phyloP scores from a whole-genome alignment of 2,888 invertebrate species.

The Philhelius pedissequus region DNA sequence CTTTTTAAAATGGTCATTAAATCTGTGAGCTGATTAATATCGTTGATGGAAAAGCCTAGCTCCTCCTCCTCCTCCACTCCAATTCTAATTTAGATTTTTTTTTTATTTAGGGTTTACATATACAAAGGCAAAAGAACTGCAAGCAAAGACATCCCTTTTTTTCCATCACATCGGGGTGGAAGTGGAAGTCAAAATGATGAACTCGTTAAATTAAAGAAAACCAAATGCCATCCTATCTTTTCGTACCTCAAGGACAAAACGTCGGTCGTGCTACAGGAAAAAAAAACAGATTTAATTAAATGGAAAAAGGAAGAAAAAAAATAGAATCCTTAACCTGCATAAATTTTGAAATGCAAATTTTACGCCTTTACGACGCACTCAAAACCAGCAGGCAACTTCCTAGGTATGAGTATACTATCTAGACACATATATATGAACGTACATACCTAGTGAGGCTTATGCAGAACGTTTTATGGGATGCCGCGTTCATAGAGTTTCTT shows the following conservation, averaged over 20 bases:
- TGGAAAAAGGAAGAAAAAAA: conserved; percentile 23
- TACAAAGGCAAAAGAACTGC: background rate
- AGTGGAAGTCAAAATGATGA: conserved; percentile 42
- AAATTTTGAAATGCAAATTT: conserved; percentile 65
- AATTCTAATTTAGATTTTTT: conserved; percentile 17
- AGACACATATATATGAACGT: no score
- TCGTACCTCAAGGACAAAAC: conserved; percentile 54
- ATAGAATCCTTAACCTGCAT: conserved; percentile 34
- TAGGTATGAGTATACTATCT: background rate
- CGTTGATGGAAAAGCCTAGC: conserved; percentile 38
- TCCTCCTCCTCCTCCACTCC: background rate
- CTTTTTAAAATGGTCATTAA: conserved; percentile 62
- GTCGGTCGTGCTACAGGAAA: background rate
- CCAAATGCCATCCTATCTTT: conserved; percentile 52
- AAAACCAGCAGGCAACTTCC: conserved; percentile 34
- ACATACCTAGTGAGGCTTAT: background rate
- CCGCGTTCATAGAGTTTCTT: conserved; percentile 14
- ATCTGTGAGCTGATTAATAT: conserved; percentile 60
- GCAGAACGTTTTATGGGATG: conserved; percentile 1
- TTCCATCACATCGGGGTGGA: background rate
- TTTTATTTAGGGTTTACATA: background rate
- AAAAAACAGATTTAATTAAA: conserved; percentile 60
- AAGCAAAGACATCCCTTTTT: conserved; percentile 1
- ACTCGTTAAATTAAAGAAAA: conserved; percentile 61
- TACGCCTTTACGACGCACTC: conserved; percentile 60